A percentile compares a stretch with the other conserved stretches of the same genome.
Evolutionary conservation across 1,140 invertebrate genomes (phyloP).

Genomic region (Drosophila gunungcola): DNA sequence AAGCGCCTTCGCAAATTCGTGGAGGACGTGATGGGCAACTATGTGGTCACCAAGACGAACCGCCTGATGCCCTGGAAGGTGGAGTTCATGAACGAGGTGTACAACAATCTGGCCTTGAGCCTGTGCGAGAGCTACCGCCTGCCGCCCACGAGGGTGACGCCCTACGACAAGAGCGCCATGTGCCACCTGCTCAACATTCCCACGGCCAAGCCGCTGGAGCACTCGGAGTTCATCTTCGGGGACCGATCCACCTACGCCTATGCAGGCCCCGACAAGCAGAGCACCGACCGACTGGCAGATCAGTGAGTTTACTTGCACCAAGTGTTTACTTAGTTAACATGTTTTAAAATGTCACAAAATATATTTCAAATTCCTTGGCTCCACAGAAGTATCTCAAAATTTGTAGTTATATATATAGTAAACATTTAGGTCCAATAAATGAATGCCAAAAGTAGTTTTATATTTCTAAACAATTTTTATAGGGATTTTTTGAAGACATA

Average conservation of each 20-base stretch:
- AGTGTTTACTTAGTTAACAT: too few species aligned
- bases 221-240: conserved; percentile 62
- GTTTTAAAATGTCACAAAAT: too few species aligned
- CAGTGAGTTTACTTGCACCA: conserved; percentile 31
- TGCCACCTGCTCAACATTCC: conserved; percentile 50
- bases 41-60: conserved; percentile 68
- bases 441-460: too few species aligned
- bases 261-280: neutral
- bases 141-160: conserved; percentile 39
- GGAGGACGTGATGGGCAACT: conserved; percentile 70
- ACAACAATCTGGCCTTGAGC: conserved; percentile 71
- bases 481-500: too few species aligned
- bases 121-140: conserved; percentile 51
- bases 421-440: too few species aligned
- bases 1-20: conserved; percentile 61
- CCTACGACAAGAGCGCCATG: conserved; percentile 58
- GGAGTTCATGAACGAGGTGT: conserved; percentile 80
- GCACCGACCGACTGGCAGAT: conserved; percentile 21
- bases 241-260: conserved; percentile 53
- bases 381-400: too few species aligned
- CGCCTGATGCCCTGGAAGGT: conserved; percentile 78
- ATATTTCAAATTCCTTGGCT: too few species aligned
- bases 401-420: too few species aligned
- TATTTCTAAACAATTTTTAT: too few species aligned
- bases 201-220: conserved; percentile 41